phyloP scores from a whole-genome alignment of 2,113 vertebrate species.

The Carassius gibelio region DNA sequence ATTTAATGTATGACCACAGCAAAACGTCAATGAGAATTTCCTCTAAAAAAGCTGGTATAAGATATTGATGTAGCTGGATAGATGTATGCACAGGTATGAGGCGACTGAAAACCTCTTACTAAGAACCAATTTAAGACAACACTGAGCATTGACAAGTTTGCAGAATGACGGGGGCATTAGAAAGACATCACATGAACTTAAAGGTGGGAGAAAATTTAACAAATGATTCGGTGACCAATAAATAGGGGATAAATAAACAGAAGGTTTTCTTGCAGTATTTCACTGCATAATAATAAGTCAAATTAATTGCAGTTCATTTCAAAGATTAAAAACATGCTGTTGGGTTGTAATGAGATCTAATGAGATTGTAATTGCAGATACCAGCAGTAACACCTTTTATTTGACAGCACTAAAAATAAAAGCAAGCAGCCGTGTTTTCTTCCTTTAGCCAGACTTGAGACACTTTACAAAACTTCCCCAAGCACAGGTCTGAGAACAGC shows the following conservation, averaged over 20 bases:
- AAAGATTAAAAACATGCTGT: constrained; percentile 55
- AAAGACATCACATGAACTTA: background rate
- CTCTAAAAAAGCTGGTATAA: constrained; percentile 31
- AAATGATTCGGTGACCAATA: background rate
- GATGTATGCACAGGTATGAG: constrained; percentile 25
- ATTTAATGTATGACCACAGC: constrained; percentile 62
- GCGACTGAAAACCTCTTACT: constrained; percentile 46
- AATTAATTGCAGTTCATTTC: constrained; percentile 50
- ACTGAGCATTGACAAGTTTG: constrained; percentile 49
- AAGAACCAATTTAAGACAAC: constrained; percentile 18
- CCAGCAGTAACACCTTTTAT: constrained; percentile 3
- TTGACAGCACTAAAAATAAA: background rate
- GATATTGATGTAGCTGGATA: constrained; percentile 51
- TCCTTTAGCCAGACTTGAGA: background rate
- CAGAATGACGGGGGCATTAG: constrained; percentile 49
- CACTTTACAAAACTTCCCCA: background rate
- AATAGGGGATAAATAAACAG: background rate
- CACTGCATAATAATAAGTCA: background rate
- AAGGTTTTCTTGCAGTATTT: background rate
- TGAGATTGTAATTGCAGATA: constrained; percentile 15
- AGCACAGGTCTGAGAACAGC: constrained; percentile 9
- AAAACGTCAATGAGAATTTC: constrained; percentile 66
- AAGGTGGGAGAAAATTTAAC: background rate
- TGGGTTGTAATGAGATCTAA: constrained; percentile 16
- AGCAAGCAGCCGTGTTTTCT: background rate